phyloP scores from a whole-genome alignment of 2,888 invertebrate genomes.

The Orthosia gracilis region DNA sequence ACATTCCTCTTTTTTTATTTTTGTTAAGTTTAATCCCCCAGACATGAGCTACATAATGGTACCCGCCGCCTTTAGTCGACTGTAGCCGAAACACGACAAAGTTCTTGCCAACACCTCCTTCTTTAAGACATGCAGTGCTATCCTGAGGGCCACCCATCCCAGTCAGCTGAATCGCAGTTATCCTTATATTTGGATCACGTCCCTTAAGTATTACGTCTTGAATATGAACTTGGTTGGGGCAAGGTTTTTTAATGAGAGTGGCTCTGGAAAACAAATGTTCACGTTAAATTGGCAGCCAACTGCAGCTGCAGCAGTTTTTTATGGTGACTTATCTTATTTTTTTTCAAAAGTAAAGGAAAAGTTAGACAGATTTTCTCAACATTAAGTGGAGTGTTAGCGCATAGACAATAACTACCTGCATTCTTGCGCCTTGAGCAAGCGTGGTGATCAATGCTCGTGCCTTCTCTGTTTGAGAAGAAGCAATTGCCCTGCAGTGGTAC shows the following conservation, averaged over 20 bases:
- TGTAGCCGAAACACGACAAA: conserved; percentile 24
- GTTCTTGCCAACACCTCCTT: conserved; percentile 15
- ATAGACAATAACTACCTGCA: too few species aligned
- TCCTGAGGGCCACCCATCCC: background rate
- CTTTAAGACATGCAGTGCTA: background rate
- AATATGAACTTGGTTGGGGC: background rate
- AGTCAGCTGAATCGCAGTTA: conserved; percentile 15
- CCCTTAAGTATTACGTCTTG: background rate
- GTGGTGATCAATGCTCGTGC: too few species aligned
- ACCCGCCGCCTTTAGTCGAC: conserved; percentile 28
- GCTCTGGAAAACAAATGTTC: background rate
- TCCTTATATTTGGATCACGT: background rate
- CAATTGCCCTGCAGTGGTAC: too few species aligned
- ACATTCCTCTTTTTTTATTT: too few species aligned
- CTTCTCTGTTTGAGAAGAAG: too few species aligned
- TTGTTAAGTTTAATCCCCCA: background rate
- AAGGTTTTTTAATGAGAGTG: background rate
- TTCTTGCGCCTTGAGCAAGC: too few species aligned
- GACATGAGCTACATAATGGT: background rate
- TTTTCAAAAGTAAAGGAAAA: too few species aligned
- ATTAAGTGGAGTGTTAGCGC: too few species aligned
- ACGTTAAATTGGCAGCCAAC: too few species aligned
- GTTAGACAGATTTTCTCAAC: too few species aligned
- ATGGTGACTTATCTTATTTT: too few species aligned
- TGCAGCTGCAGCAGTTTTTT: too few species aligned